These are phyloP conservation scores for Lophius piscatorius DNA, from an alignment of 2,113 vertebrate genomes.

Conservation along the genomic window DNA sequence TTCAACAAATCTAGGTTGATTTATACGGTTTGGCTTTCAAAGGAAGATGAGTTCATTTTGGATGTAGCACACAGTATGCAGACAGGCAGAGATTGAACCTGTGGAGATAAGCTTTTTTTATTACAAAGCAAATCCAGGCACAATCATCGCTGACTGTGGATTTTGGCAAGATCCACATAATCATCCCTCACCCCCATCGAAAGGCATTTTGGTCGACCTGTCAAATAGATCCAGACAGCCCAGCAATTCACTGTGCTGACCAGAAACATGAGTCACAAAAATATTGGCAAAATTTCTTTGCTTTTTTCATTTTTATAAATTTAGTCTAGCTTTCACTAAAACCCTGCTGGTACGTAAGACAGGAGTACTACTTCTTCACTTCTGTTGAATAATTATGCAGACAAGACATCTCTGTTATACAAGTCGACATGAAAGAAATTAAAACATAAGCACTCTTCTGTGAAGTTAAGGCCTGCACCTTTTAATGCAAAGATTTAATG, in stretches of 20 bases:
- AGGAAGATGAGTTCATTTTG: constrained; percentile 8
- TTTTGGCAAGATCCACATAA: constrained; percentile 72
- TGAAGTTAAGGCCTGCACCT: too few species aligned
- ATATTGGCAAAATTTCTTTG: too few species aligned
- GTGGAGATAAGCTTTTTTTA: constrained; percentile 72
- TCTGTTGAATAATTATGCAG: too few species aligned
- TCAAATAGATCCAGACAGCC: constrained; percentile 32
- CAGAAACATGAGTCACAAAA: constrained; percentile 13
- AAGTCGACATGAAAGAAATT: too few species aligned
- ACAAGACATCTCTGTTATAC: too few species aligned
- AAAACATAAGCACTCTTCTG: too few species aligned
- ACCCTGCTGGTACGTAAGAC: background rate
- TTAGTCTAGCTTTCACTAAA: too few species aligned
- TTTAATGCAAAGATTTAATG: too few species aligned
- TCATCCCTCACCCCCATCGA: constrained; percentile 49
- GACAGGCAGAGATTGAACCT: constrained; percentile 56
- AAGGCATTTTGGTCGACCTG: constrained; percentile 36
- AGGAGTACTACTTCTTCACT: too few species aligned
- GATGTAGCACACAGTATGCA: constrained; percentile 21
- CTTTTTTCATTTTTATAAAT: too few species aligned
- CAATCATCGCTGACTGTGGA: constrained; percentile 71
- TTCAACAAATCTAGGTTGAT: too few species aligned
- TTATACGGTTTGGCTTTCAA: background rate
- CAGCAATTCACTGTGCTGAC: constrained; percentile 21
- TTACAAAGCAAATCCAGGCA: constrained; percentile 70